Percentiles rank a stretch among this genome's conserved stretches.
Evolutionary conservation across 2,888 invertebrate genomes (phyloP).

Genomic region (Metalampra italica): DNA sequence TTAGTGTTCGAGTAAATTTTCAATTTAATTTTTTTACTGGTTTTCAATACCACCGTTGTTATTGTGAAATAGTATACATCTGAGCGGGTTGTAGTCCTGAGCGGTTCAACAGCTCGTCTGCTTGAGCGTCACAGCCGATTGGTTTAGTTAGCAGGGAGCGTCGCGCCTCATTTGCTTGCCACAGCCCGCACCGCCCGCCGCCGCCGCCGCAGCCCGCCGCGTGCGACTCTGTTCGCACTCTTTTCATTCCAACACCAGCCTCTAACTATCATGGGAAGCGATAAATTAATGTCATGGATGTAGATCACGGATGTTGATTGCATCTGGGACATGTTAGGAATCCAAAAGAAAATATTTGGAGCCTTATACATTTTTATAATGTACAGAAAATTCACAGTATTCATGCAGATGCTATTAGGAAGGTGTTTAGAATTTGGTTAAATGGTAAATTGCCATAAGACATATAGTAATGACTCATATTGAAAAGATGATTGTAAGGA

Average conservation of each 20-base stretch:
- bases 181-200: slow-evolving; percentile 31
- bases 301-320: not conserved
- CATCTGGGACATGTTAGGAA: slow-evolving; percentile 1
- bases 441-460: too few species aligned
- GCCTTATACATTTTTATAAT: too few species aligned
- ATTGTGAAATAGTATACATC: too few species aligned
- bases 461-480: too few species aligned
- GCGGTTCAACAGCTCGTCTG: slow-evolving; percentile 38
- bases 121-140: slow-evolving; percentile 51
- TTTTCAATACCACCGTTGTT: too few species aligned
- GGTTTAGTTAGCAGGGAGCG: slow-evolving; percentile 78
- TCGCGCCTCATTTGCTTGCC: slow-evolving; percentile 76
- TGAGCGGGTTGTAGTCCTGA: not conserved
- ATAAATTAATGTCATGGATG: slow-evolving; percentile 18
- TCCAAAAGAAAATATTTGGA: too few species aligned
- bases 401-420: too few species aligned
- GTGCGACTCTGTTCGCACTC: slow-evolving; percentile 68
- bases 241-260: slow-evolving; percentile 58
- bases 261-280: slow-evolving; percentile 63
- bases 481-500: too few species aligned
- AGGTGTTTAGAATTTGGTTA: too few species aligned
- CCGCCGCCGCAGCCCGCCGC: slow-evolving; percentile 31
- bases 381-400: too few species aligned
- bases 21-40: too few species aligned
- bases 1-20: too few species aligned